Base-by-base conservation (phyloP, 1,140 invertebrate species). In the Reticulitermes speratus region DNA sequence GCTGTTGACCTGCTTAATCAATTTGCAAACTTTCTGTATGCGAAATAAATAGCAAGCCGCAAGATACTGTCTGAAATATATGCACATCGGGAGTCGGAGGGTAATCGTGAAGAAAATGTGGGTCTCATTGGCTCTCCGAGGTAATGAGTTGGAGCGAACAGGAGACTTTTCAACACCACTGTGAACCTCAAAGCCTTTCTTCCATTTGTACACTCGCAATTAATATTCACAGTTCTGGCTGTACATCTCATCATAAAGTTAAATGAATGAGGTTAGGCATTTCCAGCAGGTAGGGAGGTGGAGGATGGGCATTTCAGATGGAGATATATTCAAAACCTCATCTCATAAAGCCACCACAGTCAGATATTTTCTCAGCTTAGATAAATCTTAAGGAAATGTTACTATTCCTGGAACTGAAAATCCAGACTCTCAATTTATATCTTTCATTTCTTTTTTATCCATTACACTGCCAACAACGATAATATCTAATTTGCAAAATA, bases 101-200 rank as follows among this genome's bases (percentile, higher is more conserved):
- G 65, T 75, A 75, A 75, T 75, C 25, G 65, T 75, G n/a, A 9
- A 75, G 65, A 75, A 75, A 75, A 75, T 75, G 25, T 75, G 7
- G n/a, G 25, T 75, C 65, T 9, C 25, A n/a, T 75, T 75, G 65
- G 65, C 65, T 75, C 14, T 75, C 65, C 25, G 12, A 30, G 8
- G 65, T 75, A 75, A 30, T 30, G 65, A 30, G 65, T 30, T 75
- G 7, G 25, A 9, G 25, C 8, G n/a, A 25, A 30, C 65, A 8
- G n/a, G 65, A 75, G 65, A 75, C 65, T 75, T 75, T 75, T 30
- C 65, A 75, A 75, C 65, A 75, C 65, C n/a, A 25, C 65, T 75
- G 7, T 14, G 65, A 75, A 75, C 25, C n/a, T 75, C 65, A 30
- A 30, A 75, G 65, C n/a, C n/a, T 75, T 75, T 75, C n/a, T 14